Conservation (phyloP, 2,113 vertebrate species). For the Otocyon megalotis region DNA sequence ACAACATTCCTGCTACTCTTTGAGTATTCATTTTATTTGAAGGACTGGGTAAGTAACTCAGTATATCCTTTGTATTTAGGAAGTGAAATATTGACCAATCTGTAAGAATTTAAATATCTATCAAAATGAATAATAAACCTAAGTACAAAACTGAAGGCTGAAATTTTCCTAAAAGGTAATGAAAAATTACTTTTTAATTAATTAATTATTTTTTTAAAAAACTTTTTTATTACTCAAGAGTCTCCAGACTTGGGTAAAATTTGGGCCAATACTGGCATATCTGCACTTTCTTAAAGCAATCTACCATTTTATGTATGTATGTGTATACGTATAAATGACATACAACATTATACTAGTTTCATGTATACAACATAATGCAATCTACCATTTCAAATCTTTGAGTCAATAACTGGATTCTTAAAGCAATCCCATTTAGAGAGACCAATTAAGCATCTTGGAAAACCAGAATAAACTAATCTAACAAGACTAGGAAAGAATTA, state of each 20-base stretch:
- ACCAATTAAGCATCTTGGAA: conserved; percentile 26
- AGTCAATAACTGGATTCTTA: conserved; percentile 58
- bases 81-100: conserved; percentile 44
- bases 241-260: conserved; percentile 49
- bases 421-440: conserved; percentile 42
- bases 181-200: conserved; percentile 43
- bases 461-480: conserved; percentile 18
- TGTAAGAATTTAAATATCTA: conserved; percentile 40
- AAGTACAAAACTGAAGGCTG: conserved; percentile 46
- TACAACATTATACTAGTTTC: not conserved
- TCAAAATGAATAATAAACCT: conserved; percentile 25
- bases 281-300: not conserved
- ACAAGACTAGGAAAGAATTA: conserved; percentile 59
- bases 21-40: conserved; percentile 11
- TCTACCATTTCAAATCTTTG: not conserved
- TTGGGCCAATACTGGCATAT: conserved; percentile 1
- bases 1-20: not conserved
- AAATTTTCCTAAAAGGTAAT: conserved; percentile 63
- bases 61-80: conserved; percentile 40
- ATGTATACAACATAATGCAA: not conserved
- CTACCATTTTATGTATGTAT: not conserved
- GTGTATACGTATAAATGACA: not conserved
- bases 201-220: too few species aligned
- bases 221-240: conserved; percentile 23
- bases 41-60: not conserved